phyloP scores from a whole-genome alignment of 2,797 vertebrate genomes.

The Tragelaphus oryx region DNA sequence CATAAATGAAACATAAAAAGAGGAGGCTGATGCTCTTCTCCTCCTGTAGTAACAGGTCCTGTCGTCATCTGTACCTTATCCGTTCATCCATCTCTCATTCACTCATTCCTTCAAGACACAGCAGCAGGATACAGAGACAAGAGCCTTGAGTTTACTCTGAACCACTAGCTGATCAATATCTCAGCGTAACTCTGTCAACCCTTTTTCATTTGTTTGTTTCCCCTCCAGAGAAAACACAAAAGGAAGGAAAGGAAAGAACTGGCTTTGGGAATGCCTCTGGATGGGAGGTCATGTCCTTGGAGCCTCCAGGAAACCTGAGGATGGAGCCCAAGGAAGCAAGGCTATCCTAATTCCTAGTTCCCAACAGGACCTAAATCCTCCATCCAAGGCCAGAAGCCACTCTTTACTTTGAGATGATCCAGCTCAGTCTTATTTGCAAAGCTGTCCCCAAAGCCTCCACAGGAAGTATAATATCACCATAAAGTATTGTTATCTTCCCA shows the following conservation, averaged over 20 bases:
- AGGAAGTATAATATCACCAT: conserved; percentile 58
- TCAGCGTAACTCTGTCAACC: not conserved
- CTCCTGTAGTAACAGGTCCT: not conserved
- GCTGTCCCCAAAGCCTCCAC: conserved; percentile 46
- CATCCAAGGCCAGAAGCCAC: not conserved
- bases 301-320: not conserved
- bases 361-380: not conserved
- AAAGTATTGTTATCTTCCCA: conserved; percentile 54
- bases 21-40: not conserved
- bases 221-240: not conserved
- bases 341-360: not conserved
- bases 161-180: not conserved
- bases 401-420: conserved; percentile 47
- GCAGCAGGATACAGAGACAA: not conserved
- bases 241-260: not conserved
- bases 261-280: not conserved
- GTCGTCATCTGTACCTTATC: not conserved
- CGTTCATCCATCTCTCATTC: not conserved
- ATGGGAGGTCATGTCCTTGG: not conserved
- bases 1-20: not conserved
- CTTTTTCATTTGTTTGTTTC: not conserved
- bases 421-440: conserved; percentile 52
- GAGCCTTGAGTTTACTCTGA: not conserved
- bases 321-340: not conserved
- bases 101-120: not conserved